Conservation (phyloP, 1,140 invertebrate species). For the Pseudomyrmex sp. region DNA sequence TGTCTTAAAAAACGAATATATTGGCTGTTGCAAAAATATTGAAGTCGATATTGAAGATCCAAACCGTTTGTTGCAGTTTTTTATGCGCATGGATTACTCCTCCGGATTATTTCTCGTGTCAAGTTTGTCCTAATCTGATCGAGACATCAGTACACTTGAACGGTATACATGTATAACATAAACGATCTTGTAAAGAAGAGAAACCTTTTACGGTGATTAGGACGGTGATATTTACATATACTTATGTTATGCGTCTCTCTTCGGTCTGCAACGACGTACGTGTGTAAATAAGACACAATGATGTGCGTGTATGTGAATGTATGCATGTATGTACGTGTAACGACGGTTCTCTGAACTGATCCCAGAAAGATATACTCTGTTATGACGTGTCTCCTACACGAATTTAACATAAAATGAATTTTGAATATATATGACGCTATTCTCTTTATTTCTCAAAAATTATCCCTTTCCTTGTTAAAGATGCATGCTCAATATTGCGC, state of each 20-base stretch:
- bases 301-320: neutral
- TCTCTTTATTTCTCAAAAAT: neutral
- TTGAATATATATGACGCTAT: conserved; percentile 64
- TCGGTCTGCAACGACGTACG: conserved; percentile 44
- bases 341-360: conserved; percentile 54
- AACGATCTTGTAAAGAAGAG: conserved; percentile 24
- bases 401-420: conserved; percentile 75
- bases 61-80: neutral
- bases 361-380: conserved; percentile 67
- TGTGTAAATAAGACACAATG: conserved; percentile 8
- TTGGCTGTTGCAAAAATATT: too few species aligned
- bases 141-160: conserved; percentile 5
- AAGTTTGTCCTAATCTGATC: conserved; percentile 30
- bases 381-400: conserved; percentile 70
- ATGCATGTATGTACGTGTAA: neutral
- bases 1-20: too few species aligned
- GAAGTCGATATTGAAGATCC: too few species aligned
- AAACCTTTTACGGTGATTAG: conserved; percentile 29
- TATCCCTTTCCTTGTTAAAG: neutral
- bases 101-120: conserved; percentile 48
- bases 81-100: conserved; percentile 16
- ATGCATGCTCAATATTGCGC: neutral
- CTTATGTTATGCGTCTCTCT: conserved; percentile 54
- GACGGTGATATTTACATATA: conserved; percentile 54
- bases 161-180: neutral